Conservation (phyloP, 2,888 invertebrate species). For the Pogonocherus hispidulus region DNA sequence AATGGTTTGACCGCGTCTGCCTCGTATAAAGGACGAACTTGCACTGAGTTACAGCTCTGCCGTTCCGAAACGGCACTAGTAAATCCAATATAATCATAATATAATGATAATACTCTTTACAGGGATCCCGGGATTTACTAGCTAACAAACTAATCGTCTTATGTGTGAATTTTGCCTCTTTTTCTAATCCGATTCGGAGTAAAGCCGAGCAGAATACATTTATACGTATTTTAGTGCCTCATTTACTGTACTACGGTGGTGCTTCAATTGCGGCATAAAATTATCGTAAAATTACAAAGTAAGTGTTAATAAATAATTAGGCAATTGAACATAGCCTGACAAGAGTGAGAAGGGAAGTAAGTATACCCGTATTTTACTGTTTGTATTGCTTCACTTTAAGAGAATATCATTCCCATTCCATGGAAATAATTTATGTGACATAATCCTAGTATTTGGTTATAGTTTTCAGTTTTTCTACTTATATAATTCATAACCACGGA, state of each 20-base stretch:
- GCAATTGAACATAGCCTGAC: constrained; percentile 1
- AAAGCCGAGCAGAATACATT: constrained; percentile 37
- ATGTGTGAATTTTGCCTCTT: constrained; percentile 68
- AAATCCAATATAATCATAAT: constrained; percentile 70
- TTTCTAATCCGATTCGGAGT: constrained; percentile 65
- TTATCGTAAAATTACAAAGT: constrained; percentile 35
- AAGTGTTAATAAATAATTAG: constrained; percentile 36
- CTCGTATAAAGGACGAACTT: constrained; percentile 59
- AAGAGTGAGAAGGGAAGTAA: background rate
- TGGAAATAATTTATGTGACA: background rate
- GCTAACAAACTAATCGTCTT: constrained; percentile 68
- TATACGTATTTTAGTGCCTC: background rate
- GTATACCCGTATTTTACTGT: constrained; percentile 7
- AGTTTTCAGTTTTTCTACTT: background rate
- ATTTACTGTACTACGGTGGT: constrained; percentile 20
- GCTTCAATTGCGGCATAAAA: constrained; percentile 29
- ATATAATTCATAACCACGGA: background rate
- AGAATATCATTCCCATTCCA: background rate
- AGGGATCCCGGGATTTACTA: constrained; percentile 68
- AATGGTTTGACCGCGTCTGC: constrained; percentile 52
- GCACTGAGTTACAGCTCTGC: constrained; percentile 63
- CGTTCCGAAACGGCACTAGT: constrained; percentile 65
- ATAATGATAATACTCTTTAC: constrained; percentile 70
- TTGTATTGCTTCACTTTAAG: constrained; percentile 14
- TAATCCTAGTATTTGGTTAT: background rate